Evolutionary conservation across 2,888 invertebrate species (phyloP).

Genomic region (Helicoverpa assulta): DNA sequence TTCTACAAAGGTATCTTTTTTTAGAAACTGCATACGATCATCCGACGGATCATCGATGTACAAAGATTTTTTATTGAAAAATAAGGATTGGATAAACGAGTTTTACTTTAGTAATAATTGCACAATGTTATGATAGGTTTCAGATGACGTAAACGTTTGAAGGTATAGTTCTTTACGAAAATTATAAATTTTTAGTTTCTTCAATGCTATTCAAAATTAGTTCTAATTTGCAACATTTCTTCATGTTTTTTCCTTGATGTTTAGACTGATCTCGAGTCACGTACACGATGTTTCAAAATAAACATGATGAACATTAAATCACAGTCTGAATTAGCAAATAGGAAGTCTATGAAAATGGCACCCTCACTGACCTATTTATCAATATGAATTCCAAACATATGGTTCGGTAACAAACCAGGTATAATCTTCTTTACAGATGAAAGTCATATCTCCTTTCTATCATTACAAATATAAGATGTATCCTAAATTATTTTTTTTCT

Average conservation of each 20-base stretch:
- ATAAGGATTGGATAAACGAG: too few relatives aligned
- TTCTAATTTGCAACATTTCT: background rate
- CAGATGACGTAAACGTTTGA: constrained; percentile 14
- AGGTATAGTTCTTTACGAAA: background rate
- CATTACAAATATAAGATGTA: background rate
- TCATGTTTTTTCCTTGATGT: background rate
- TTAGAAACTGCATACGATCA: background rate
- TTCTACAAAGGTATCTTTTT: constrained; percentile 20
- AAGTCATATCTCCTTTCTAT: background rate
- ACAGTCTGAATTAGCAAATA: constrained; percentile 2
- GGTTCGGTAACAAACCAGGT: background rate
- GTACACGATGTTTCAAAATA: constrained; percentile 42
- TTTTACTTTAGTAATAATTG: constrained; percentile 21
- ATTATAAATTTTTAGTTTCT: too few relatives aligned
- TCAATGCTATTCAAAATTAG: background rate
- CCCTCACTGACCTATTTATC: constrained; percentile 1
- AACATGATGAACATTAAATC: constrained; percentile 21
- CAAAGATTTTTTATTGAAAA: too few relatives aligned
- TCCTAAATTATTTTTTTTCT: background rate
- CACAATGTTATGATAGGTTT: constrained; percentile 39
- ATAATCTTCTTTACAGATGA: background rate
- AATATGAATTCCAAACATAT: constrained; percentile 6
- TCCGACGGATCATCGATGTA: background rate
- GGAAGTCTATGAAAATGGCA: background rate
- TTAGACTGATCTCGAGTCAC: constrained; percentile 19